phyloP scores from a whole-genome alignment of 2,888 invertebrate genomes.

The Mesorhabditis belari region DNA sequence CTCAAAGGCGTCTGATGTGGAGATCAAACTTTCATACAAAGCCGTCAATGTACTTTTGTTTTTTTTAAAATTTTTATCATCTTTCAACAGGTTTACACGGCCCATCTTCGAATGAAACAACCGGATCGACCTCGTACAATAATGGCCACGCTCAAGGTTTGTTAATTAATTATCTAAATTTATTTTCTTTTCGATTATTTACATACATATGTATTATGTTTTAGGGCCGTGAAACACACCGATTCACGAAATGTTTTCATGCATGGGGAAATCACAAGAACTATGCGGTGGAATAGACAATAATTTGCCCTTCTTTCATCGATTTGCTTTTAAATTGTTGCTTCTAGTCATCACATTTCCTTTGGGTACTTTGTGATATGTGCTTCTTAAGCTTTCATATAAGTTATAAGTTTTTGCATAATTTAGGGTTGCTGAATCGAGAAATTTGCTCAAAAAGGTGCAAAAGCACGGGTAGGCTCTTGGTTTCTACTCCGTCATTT shows the following conservation, averaged over 20 bases:
- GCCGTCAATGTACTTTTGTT: slow-evolving; percentile 75
- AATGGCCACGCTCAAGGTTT: slow-evolving; percentile 76
- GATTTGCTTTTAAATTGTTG: too few relatives aligned
- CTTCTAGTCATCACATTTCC: too few relatives aligned
- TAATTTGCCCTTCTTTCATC: background rate
- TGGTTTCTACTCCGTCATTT: too few relatives aligned
- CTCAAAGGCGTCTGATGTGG: slow-evolving; percentile 90
- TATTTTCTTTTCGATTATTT: background rate
- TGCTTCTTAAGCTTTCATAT: too few relatives aligned
- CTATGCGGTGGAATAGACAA: background rate
- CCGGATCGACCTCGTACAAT: slow-evolving; percentile 82
- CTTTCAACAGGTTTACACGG: slow-evolving; percentile 81
- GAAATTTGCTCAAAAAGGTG: too few relatives aligned
- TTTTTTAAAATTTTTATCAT: background rate
- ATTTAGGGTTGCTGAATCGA: too few relatives aligned
- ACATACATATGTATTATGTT: slow-evolving; percentile 54
- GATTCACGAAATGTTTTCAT: slow-evolving; percentile 96
- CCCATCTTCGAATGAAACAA: slow-evolving; percentile 90
- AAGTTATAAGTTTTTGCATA: too few relatives aligned
- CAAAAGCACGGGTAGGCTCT: too few relatives aligned
- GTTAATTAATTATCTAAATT: background rate
- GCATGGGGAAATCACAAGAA: slow-evolving; percentile 86
- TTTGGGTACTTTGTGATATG: too few relatives aligned
- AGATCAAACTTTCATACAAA: slow-evolving; percentile 95
- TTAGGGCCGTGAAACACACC: slow-evolving; percentile 75